Conservation (phyloP, 2,113 vertebrate species). For the Melanocharis versteri region DNA sequence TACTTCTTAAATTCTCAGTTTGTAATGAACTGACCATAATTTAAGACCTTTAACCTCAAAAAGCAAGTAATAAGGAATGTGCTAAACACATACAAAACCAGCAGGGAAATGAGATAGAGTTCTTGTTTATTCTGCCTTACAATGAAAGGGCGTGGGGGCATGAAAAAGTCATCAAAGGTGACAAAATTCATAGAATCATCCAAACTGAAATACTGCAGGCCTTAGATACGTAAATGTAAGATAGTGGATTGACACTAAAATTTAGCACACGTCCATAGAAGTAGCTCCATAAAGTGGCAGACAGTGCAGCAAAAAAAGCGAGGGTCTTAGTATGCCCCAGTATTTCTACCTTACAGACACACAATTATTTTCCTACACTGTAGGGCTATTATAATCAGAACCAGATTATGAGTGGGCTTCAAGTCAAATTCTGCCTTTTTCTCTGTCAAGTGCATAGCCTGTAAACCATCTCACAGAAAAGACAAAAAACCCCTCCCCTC, state of each 20-base stretch:
- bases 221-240: background rate
- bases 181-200: background rate
- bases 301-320: background rate
- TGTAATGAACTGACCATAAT: background rate
- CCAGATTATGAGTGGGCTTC: background rate
- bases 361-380: background rate
- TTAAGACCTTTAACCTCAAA: background rate
- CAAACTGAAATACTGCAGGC: background rate
- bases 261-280: background rate
- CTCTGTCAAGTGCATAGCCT: background rate
- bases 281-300: background rate
- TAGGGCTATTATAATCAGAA: background rate
- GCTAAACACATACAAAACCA: background rate
- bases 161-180: background rate
- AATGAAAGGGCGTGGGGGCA: background rate
- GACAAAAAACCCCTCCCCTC: background rate
- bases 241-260: background rate
- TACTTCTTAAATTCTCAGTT: background rate
- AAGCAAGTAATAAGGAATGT: background rate
- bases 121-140: background rate
- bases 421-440: background rate
- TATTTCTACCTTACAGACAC: background rate
- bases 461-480: background rate
- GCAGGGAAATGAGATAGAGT: background rate
- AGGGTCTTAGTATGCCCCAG: background rate